Percentiles rank a stretch among this genome's conserved stretches.
These are phyloP conservation scores for Alviniconcha marisindica DNA, from an alignment of 1,140 invertebrate genomes.

Conservation along the genomic window DNA sequence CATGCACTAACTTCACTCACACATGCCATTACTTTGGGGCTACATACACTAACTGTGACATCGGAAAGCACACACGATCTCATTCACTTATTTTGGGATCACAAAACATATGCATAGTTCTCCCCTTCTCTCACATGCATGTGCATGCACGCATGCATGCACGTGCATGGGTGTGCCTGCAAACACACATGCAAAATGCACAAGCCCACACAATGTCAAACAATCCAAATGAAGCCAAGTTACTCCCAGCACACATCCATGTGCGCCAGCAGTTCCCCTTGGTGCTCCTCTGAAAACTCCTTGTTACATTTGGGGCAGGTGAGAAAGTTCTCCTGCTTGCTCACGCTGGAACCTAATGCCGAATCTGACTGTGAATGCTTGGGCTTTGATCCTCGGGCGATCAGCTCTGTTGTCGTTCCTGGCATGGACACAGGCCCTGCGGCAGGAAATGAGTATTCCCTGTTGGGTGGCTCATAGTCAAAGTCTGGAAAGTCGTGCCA, in stretches of 20 bases:
- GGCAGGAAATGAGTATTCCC: not conserved
- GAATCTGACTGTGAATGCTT: not conserved
- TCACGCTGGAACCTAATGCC: not conserved
- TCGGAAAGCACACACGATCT: no score
- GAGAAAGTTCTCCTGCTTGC: constrained; percentile 28
- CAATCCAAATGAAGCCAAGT: no score
- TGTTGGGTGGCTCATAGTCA: constrained; percentile 6
- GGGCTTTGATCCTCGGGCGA: constrained; percentile 3
- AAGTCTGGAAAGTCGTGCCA: constrained; percentile 31
- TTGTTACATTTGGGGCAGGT: constrained; percentile 41
- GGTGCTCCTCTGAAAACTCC: constrained; percentile 39
- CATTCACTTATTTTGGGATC: no score
- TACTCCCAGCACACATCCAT: constrained; percentile 43
- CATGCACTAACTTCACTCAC: no score
- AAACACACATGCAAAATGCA: no score
- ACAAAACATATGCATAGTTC: no score
- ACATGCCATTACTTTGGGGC: no score
- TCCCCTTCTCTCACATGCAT: no score
- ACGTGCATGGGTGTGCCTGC: no score
- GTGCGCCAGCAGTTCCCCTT: constrained; percentile 39
- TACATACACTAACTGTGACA: no score
- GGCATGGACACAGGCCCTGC: constrained; percentile 1
- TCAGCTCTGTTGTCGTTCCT: constrained; percentile 17
- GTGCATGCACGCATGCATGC: no score
- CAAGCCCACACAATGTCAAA: no score